A percentile compares a stretch with the other conserved stretches of the same genome.
Conservation (phyloP, 2,113 vertebrate species). For the Chaenogobius annularis region DNA sequence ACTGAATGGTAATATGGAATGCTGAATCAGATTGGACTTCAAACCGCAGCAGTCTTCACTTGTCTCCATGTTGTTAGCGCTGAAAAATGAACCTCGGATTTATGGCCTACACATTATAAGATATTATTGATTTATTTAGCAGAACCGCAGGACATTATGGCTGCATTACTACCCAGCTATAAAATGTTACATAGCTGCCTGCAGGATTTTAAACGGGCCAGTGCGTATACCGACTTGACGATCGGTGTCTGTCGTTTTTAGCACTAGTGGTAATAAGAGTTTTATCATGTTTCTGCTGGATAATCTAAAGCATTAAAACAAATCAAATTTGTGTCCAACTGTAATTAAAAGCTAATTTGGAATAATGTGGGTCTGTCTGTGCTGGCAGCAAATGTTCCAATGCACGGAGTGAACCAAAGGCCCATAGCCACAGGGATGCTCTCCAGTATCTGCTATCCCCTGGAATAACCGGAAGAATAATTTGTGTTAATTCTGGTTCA, state of each 20-base stretch:
- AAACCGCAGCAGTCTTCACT: constrained; percentile 8
- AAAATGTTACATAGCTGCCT: constrained; percentile 33
- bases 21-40: constrained; percentile 24
- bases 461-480: not conserved
- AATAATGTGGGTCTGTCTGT: not conserved
- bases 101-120: constrained; percentile 43
- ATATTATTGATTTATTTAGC: constrained; percentile 60
- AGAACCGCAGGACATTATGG: constrained; percentile 35
- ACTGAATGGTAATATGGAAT: constrained; percentile 59
- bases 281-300: constrained; percentile 10
- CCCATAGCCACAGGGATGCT: not conserved
- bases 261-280: constrained; percentile 16
- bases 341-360: not conserved
- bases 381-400: not conserved
- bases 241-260: constrained; percentile 31
- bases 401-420: not conserved
- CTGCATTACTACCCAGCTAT: constrained; percentile 15
- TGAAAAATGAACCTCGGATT: constrained; percentile 58
- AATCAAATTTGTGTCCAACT: not conserved
- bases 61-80: constrained; percentile 20
- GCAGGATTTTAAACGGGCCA: constrained; percentile 23
- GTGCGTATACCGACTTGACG: not conserved
- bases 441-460: not conserved
- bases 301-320: not conserved
- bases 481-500: not conserved